phyloP scores from a whole-genome alignment of 2,797 vertebrate genomes.

The Lemur catta region DNA sequence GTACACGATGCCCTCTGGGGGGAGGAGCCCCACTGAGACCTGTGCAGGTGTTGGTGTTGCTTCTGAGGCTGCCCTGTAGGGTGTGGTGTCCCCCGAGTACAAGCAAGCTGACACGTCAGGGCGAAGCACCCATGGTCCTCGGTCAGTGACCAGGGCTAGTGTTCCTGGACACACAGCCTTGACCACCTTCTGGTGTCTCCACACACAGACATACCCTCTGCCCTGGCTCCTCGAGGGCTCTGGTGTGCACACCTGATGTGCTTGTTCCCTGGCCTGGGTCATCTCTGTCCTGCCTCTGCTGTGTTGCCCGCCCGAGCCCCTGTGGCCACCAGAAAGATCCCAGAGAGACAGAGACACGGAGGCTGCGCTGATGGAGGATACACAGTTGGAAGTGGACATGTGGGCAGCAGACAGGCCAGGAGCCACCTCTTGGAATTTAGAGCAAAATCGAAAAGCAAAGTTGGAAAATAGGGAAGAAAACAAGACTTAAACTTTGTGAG shows the following conservation, averaged over 20 bases:
- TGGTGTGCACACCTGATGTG: too few species aligned
- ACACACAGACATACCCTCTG: too few species aligned
- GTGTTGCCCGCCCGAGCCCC: too few species aligned
- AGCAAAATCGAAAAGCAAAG: neutral
- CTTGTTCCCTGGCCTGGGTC: too few species aligned
- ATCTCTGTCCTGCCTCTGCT: too few species aligned
- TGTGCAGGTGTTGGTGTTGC: neutral
- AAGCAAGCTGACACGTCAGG: neutral
- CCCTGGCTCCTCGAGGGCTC: too few species aligned
- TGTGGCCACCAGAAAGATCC: neutral
- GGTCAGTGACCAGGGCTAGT: neutral
- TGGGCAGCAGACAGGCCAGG: neutral
- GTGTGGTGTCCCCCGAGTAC: neutral
- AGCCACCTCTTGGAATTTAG: neutral
- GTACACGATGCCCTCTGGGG: too few species aligned
- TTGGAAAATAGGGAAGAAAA: neutral
- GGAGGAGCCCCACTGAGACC: neutral
- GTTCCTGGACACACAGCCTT: too few species aligned
- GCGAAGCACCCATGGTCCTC: neutral
- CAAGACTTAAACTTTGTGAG: neutral
- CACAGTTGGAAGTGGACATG: neutral
- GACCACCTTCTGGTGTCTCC: too few species aligned
- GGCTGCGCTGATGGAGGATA: neutral
- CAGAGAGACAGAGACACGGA: neutral
- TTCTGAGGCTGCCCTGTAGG: neutral